Evolutionary conservation across 2,113 vertebrate genomes (phyloP).

Genomic region (Chrysemys picta): DNA sequence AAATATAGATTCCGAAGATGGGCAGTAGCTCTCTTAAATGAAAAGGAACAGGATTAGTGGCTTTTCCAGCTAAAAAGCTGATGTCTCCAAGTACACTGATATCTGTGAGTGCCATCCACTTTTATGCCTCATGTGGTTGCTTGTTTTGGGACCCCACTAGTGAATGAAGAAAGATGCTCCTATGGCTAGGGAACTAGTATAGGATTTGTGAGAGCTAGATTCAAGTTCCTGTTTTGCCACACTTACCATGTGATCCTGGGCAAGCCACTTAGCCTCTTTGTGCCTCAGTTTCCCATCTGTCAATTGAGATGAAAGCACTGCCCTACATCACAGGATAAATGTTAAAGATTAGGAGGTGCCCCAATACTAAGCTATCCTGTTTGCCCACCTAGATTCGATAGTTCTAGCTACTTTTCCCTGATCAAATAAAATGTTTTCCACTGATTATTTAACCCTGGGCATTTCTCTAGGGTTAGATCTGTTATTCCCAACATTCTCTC

Average conservation of each 20-base stretch:
- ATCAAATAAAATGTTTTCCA: slow-evolving; percentile 68
- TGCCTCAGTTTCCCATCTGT: background rate
- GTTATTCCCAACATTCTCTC: background rate
- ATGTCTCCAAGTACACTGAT: background rate
- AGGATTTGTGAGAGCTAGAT: background rate
- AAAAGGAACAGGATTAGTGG: background rate
- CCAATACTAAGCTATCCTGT: slow-evolving; percentile 40
- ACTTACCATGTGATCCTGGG: background rate
- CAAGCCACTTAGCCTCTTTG: background rate
- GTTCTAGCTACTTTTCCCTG: slow-evolving; percentile 56
- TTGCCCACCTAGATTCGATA: slow-evolving; percentile 67
- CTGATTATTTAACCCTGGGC: slow-evolving; percentile 61
- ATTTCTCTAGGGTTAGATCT: background rate
- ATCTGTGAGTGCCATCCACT: background rate
- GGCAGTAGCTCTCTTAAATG: background rate
- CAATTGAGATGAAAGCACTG: background rate
- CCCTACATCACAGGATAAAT: background rate
- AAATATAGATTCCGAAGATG: background rate
- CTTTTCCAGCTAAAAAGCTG: background rate
- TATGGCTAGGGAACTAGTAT: background rate
- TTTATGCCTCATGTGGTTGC: background rate
- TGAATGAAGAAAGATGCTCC: background rate
- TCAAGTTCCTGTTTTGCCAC: background rate
- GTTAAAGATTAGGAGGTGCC: background rate
- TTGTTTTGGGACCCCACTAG: background rate